Percentiles rank a stretch among this genome's conserved stretches.
Conservation (phyloP, 2,888 invertebrate genomes). For the Strigamia maritima region DNA sequence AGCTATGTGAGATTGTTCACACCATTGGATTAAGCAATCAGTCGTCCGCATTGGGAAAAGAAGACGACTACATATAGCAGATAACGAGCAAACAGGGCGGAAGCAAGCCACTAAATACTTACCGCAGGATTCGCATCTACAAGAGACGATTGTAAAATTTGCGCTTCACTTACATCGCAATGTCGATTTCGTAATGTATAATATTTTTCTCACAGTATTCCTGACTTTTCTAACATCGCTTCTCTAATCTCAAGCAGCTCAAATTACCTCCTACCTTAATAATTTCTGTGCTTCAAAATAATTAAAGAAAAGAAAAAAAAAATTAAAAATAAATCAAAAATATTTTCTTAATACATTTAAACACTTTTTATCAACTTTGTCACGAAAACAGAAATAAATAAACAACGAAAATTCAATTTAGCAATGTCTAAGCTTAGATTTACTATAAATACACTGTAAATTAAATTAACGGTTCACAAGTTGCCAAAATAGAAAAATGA, state of each 20-base stretch:
- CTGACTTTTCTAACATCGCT: background rate
- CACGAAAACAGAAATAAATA: background rate
- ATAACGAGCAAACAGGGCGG: constrained; percentile 24
- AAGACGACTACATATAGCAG: constrained; percentile 13
- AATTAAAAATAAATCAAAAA: background rate
- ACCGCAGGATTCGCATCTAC: constrained; percentile 18
- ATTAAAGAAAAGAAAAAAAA: background rate
- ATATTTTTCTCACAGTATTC: background rate
- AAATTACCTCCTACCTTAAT: background rate
- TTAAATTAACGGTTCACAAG: background rate
- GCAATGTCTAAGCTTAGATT: background rate
- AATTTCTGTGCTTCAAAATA: background rate
- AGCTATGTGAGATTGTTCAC: constrained; percentile 27
- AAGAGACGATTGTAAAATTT: background rate
- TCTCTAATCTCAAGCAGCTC: background rate
- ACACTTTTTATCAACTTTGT: background rate
- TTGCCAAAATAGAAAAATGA: background rate
- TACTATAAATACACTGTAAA: background rate
- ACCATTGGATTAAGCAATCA: constrained; percentile 29
- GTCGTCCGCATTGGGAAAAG: constrained; percentile 27
- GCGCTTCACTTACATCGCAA: background rate
- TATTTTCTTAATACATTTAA: too few species aligned
- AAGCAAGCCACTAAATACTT: constrained; percentile 25
- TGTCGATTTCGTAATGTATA: background rate
- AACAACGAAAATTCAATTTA: background rate